Base-by-base conservation (phyloP, 2,113 vertebrate species). In the Gnathonemus longibarbis region DNA sequence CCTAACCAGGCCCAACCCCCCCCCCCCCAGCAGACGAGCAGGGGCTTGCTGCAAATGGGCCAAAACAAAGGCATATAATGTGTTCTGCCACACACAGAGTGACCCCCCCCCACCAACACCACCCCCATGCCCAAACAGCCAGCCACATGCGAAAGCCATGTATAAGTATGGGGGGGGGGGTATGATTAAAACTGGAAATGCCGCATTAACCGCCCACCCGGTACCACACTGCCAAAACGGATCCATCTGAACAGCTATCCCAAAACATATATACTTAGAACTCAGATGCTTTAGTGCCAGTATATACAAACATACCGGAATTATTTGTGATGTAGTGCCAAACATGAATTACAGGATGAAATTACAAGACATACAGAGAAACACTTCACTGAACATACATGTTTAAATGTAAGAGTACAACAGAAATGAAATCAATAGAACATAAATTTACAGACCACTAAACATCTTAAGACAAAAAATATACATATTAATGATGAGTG, bases 31-130 rank as follows among this genome's bases (percentile, higher is more conserved):
- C 46, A 80, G n/a, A 80, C 88, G 27, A 77, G 88, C 66, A 21
- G 27, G 66, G 88, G 88, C 88, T 70, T 89, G 66, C 88, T 80
- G 66, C 45, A 35, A 89, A 80, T 80, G 48, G 48, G 66, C 62
- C 46, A 50, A 80, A 80, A 80, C 88, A 48, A 52, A 89, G 88
- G 17, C 45, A 27, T 46, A 80, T 66, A 77, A 48, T 49, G 45
- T n/a, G 46, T 15, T 88, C 56, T 48, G 87, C 87, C 56, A 88
- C 87, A 88, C 87, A 70, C 39, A 66, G 52, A 88, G 87, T 24
- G 39, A 46, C 39, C 42, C 31, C 24, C 9, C 21, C 45, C 46
- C 10, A 17, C 46, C 48, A 17, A 49, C 24, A 24, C 45, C 48
- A 50, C 84, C 46, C 58, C 58, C n/a, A n/a, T n/a, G 58, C 24